phyloP scores from a whole-genome alignment of 2,888 invertebrate genomes.

The Polydrusus tereticollis region DNA sequence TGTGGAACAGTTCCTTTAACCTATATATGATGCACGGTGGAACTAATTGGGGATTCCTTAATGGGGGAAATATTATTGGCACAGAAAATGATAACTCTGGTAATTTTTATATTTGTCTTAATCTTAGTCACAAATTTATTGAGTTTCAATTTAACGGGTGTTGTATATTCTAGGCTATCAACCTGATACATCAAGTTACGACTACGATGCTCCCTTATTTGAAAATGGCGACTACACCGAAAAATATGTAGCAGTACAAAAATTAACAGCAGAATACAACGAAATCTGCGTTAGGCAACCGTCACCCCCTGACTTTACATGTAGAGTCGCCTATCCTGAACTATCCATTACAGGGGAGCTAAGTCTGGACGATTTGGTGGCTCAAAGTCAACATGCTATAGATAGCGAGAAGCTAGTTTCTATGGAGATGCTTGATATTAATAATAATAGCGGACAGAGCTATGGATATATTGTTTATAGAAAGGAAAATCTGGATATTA shows the following conservation, averaged over 20 bases:
- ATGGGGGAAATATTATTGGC: conserved; percentile 56
- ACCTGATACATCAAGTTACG: conserved; percentile 68
- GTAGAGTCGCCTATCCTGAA: conserved; percentile 61
- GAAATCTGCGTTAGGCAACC: conserved; percentile 60
- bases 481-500: conserved; percentile 59
- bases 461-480: conserved; percentile 72
- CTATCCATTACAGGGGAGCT: conserved; percentile 55
- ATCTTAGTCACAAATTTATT: too few species aligned
- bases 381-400: conserved; percentile 40
- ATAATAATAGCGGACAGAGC: conserved; percentile 69
- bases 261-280: conserved; percentile 66
- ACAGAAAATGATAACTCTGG: conserved; percentile 35
- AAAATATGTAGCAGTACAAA: conserved; percentile 81
- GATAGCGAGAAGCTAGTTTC: conserved; percentile 50
- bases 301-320: conserved; percentile 58
- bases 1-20: conserved; percentile 73
- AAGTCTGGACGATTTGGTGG: conserved; percentile 50
- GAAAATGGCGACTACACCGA: conserved; percentile 92
- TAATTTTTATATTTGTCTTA: too few species aligned
- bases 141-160: conserved; percentile 28
- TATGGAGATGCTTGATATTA: conserved; percentile 64
- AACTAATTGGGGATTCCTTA: conserved; percentile 82
- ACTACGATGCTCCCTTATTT: conserved; percentile 86
- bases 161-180: conserved; percentile 57
- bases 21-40: conserved; percentile 97